Conservation (phyloP, 2,113 vertebrate genomes). For the Vulpes ferrilata region DNA sequence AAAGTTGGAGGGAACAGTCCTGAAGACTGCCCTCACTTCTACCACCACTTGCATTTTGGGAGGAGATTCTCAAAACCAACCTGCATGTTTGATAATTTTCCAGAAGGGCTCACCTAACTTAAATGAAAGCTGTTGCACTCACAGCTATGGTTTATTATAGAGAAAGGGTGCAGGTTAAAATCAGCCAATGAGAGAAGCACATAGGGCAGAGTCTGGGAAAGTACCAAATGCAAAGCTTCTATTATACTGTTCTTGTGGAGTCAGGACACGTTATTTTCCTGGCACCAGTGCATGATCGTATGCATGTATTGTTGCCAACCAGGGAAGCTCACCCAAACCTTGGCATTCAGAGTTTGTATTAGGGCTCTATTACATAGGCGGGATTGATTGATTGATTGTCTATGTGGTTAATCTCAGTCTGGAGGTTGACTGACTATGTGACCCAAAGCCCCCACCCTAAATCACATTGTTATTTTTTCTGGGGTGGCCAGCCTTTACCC, state of each 20-base stretch:
- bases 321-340: neutral
- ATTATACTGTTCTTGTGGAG: neutral
- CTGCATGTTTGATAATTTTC: neutral
- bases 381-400: neutral
- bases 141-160: neutral
- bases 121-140: neutral
- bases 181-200: neutral
- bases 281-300: too few relatives aligned
- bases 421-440: neutral
- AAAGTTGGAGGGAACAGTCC: neutral
- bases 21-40: neutral
- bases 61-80: neutral
- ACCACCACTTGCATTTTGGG: neutral
- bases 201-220: neutral
- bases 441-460: neutral
- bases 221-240: too few relatives aligned
- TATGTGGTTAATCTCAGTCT: neutral
- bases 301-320: neutral
- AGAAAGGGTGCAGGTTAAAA: neutral
- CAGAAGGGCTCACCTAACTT: neutral
- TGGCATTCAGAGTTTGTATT: neutral
- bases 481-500: neutral
- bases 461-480: neutral
- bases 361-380: neutral
- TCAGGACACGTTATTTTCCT: neutral